Conservation (phyloP, 2,113 vertebrate genomes). For the Orcinus orca region DNA sequence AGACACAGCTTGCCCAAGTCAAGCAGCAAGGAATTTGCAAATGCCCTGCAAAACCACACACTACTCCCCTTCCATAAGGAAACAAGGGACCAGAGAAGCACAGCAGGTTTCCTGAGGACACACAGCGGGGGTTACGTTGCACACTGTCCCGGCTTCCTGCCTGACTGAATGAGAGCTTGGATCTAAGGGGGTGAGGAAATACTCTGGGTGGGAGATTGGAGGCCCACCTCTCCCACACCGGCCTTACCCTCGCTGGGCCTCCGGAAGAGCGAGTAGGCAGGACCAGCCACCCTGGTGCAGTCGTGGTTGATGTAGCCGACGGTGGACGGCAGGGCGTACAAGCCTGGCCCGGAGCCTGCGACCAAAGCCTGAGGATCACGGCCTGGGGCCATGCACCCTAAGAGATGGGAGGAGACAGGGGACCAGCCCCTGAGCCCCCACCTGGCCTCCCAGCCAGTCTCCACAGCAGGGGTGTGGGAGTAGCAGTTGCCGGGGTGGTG, state of each 20-base stretch:
- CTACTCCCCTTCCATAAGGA: not conserved
- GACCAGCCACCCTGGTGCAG: conserved; percentile 83
- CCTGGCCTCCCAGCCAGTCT: not conserved
- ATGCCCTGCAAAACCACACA: not conserved
- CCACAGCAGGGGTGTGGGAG: not conserved
- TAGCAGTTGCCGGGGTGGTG: too few species aligned
- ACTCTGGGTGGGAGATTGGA: not conserved
- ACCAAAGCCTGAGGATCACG: not conserved
- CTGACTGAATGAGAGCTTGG: not conserved
- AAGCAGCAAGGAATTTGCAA: not conserved
- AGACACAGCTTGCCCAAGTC: not conserved
- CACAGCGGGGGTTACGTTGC: not conserved
- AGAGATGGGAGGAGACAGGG: not conserved
- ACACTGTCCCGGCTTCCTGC: too few species aligned
- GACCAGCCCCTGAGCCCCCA: not conserved
- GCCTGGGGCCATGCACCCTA: too few species aligned
- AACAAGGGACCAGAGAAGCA: not conserved
- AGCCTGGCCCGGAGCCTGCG: conserved; percentile 86
- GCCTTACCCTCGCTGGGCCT: conserved; percentile 81
- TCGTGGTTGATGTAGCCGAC: conserved; percentile 87
- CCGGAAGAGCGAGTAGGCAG: conserved; percentile 85
- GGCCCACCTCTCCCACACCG: not conserved
- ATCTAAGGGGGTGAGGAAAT: not conserved
- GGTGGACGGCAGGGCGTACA: conserved; percentile 85
- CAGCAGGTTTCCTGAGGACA: not conserved